phyloP scores from a whole-genome alignment of 2,113 vertebrate genomes.

The Ramphastos sulfuratus region DNA sequence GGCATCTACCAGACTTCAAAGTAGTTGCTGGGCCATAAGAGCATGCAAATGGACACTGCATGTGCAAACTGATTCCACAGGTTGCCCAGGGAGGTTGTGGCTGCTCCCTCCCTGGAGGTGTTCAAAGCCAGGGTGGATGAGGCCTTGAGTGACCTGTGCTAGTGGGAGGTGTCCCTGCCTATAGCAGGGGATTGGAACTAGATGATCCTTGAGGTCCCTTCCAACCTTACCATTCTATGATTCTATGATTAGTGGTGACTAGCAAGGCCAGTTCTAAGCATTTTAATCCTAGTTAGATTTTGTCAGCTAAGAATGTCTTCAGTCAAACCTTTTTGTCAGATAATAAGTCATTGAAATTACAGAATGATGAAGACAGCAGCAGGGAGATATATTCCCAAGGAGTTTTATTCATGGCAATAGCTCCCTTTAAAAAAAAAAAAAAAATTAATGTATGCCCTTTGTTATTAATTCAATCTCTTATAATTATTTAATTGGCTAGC shows the following conservation, averaged over 20 bases:
- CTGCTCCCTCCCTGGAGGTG: no score
- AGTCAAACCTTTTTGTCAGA: not conserved
- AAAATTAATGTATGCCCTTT: not conserved
- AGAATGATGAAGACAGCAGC: not conserved
- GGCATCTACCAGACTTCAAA: not conserved
- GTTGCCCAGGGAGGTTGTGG: no score
- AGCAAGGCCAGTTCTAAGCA: not conserved
- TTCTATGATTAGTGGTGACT: not conserved
- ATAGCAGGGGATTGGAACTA: no score
- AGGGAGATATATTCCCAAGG: not conserved
- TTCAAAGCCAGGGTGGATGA: no score
- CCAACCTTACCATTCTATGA: no score
- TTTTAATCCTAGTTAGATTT: not conserved
- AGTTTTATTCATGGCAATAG: not conserved
- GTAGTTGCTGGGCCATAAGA: no score
- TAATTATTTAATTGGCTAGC: not conserved
- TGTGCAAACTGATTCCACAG: no score
- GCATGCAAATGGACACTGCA: no score
- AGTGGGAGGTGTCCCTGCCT: no score
- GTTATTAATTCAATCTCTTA: not conserved
- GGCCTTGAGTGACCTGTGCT: no score
- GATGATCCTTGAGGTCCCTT: no score
- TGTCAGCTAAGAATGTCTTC: not conserved
- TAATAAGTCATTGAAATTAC: not conserved
- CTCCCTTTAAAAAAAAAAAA: not conserved